These are phyloP conservation scores for Speoplatyrhinus poulsoni DNA, from an alignment of 2,113 vertebrate species.

Conservation along the genomic window DNA sequence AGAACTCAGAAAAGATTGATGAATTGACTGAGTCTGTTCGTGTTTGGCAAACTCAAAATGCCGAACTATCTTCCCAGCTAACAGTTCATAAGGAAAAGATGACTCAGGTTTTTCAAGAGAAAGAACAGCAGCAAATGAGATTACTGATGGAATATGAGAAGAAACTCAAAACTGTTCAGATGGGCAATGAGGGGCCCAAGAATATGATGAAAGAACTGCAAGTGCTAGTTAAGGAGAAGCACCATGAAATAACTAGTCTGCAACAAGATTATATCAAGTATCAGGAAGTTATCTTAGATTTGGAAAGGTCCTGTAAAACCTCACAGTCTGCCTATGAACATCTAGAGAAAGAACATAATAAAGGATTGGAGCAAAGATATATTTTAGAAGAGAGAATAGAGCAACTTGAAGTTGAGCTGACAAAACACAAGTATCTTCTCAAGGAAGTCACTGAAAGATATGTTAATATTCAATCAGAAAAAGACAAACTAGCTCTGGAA, in stretches of 20 bases:
- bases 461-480: slow-evolving; percentile 64
- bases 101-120: slow-evolving; percentile 67
- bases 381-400: slow-evolving; percentile 56
- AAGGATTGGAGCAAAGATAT: slow-evolving; percentile 51
- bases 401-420: slow-evolving; percentile 64
- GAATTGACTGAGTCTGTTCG: slow-evolving; percentile 75
- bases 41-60: slow-evolving; percentile 73
- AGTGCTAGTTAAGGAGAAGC: slow-evolving; percentile 87
- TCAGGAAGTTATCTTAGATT: slow-evolving; percentile 83
- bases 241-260: slow-evolving; percentile 84
- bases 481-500: slow-evolving; percentile 65
- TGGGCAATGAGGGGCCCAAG: slow-evolving; percentile 80
- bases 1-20: slow-evolving; percentile 79
- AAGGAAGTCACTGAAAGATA: slow-evolving; percentile 64
- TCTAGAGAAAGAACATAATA: slow-evolving; percentile 70
- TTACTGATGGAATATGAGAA: slow-evolving; percentile 82
- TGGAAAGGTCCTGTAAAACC: slow-evolving; percentile 80
- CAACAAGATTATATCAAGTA: slow-evolving; percentile 85
- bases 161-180: slow-evolving; percentile 80
- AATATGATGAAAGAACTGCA: slow-evolving; percentile 82
- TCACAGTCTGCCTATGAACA: slow-evolving; percentile 66
- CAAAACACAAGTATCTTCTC: slow-evolving; percentile 55
- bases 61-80: slow-evolving; percentile 73
- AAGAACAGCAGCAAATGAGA: slow-evolving; percentile 81
- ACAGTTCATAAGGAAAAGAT: slow-evolving; percentile 73